phyloP scores from a whole-genome alignment of 2,797 vertebrate species.

The Ctenopoma multispine region DNA sequence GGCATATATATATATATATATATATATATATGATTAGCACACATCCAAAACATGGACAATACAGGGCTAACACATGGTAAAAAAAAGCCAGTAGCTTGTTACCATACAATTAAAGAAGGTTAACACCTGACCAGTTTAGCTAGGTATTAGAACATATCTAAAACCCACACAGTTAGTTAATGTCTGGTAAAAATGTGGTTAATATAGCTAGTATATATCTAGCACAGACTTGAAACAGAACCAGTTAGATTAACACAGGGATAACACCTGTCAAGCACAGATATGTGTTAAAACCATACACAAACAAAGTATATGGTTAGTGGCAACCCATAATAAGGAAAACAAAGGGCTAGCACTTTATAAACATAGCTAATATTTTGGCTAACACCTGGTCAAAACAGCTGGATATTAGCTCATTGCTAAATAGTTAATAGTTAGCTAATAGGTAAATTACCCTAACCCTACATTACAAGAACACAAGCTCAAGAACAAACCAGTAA shows the following conservation, averaged over 20 bases:
- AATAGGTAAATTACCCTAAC: too few relatives aligned
- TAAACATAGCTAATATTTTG: background rate
- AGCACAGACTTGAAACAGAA: too few relatives aligned
- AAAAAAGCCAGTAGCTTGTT: background rate
- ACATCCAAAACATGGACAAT: background rate
- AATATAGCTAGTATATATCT: too few relatives aligned
- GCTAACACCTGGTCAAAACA: too few relatives aligned
- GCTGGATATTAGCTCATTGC: background rate
- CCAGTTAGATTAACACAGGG: background rate
- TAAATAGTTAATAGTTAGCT: background rate
- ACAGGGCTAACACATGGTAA: background rate
- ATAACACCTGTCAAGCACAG: background rate
- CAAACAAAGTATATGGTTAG: background rate
- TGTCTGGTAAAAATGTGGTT: too few relatives aligned
- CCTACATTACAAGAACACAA: background rate
- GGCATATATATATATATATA: too few relatives aligned
- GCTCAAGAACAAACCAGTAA: background rate
- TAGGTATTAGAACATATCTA: background rate
- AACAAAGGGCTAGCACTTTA: background rate
- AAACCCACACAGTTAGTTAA: too few relatives aligned
- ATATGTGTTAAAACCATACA: background rate
- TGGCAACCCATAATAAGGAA: background rate
- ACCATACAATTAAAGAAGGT: too few relatives aligned
- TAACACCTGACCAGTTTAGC: background rate
- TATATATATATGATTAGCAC: background rate